phyloP scores from a whole-genome alignment of 1,140 invertebrate species.

The Plectus sambesii region DNA sequence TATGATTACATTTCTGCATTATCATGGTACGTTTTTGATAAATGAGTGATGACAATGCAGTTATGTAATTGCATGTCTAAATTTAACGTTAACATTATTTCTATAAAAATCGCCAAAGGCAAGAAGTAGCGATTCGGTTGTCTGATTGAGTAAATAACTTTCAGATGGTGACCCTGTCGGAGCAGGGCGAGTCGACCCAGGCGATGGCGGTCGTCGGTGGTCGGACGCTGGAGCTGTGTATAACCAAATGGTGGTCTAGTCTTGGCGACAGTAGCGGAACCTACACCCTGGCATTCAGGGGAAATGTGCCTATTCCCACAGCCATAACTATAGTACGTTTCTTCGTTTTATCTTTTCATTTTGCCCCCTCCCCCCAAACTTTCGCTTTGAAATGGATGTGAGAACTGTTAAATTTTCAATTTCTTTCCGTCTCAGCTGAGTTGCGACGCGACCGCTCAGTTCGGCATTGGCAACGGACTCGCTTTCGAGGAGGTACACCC shows the following conservation, averaged over 20 bases:
- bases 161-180: slow-evolving; percentile 33
- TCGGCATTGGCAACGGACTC: slow-evolving; percentile 15
- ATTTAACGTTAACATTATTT: too few relatives aligned
- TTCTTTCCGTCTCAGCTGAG: not conserved
- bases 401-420: not conserved
- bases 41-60: too few relatives aligned
- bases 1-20: too few relatives aligned
- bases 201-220: slow-evolving; percentile 53
- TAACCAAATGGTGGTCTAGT: slow-evolving; percentile 89
- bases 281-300: slow-evolving; percentile 68
- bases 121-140: too few relatives aligned
- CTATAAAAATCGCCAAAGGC: too few relatives aligned
- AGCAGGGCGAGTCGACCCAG: slow-evolving; percentile 33
- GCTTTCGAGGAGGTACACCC: slow-evolving; percentile 26
- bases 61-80: too few relatives aligned
- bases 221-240: slow-evolving; percentile 67
- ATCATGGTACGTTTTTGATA: too few relatives aligned
- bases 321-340: slow-evolving; percentile 45
- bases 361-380: too few relatives aligned
- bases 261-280: slow-evolving; percentile 62
- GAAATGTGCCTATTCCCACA: slow-evolving; percentile 56
- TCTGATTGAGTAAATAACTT: too few relatives aligned
- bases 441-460: too few relatives aligned
- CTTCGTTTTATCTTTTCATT: too few relatives aligned
- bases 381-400: slow-evolving; percentile 47